phyloP scores from a whole-genome alignment of 2,888 invertebrate species.

The Orchesellides sinensis region DNA sequence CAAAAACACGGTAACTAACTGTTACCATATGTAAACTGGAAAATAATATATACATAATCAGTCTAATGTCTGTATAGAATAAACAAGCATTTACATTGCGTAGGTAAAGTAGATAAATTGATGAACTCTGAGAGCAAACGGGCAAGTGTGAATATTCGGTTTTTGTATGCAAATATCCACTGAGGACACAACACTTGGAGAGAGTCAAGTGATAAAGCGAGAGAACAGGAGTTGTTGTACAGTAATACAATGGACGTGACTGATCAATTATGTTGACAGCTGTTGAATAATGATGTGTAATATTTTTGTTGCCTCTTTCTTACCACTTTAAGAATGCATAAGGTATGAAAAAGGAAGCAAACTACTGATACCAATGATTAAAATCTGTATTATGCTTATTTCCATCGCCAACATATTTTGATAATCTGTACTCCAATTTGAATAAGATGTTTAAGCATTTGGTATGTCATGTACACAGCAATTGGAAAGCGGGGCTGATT shows the following conservation, averaged over 20 bases:
- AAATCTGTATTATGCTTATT: too few relatives aligned
- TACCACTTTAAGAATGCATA: slow-evolving; percentile 13
- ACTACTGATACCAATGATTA: not conserved
- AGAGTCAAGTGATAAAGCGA: slow-evolving; percentile 1
- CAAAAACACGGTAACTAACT: too few relatives aligned
- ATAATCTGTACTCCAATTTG: too few relatives aligned
- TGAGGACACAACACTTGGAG: not conserved
- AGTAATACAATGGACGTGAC: slow-evolving; percentile 71
- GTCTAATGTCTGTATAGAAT: too few relatives aligned
- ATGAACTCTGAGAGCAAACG: too few relatives aligned
- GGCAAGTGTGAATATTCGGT: not conserved
- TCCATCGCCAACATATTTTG: too few relatives aligned
- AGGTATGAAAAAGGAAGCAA: slow-evolving; percentile 8
- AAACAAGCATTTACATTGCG: not conserved
- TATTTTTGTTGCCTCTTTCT: slow-evolving; percentile 42
- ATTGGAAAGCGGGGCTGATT: too few relatives aligned
- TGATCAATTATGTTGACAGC: slow-evolving; percentile 75
- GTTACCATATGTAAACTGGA: too few relatives aligned
- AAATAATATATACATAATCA: too few relatives aligned
- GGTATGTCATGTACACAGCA: too few relatives aligned
- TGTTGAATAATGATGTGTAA: slow-evolving; percentile 73
- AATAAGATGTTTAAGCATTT: too few relatives aligned
- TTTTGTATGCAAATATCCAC: slow-evolving; percentile 55
- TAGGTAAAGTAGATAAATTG: too few relatives aligned
- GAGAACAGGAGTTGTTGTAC: slow-evolving; percentile 19